Evolutionary conservation across 2,797 vertebrate species (phyloP), one percentile per base, ranked within the genome.

Genomic region (Tarsius wallacei): DNA sequence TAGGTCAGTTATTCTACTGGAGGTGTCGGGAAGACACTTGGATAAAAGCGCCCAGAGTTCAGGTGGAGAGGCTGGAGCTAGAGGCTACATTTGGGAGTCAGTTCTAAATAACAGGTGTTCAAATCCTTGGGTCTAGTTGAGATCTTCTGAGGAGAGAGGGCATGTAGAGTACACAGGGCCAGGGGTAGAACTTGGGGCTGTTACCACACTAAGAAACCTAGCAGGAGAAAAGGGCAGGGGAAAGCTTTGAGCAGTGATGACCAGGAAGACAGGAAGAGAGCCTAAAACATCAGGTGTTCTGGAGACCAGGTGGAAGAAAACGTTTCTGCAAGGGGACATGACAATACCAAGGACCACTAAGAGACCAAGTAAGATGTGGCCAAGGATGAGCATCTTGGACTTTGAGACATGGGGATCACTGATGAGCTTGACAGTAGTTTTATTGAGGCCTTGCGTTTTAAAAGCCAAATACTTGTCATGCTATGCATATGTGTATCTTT

Each of bases 361-460:
- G 61, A 82, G 66, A 31, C 49, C 33, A 63, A 82, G 36, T 97
- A 42, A 76, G 16, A 53, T 55, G 51, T 91, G 66, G 57, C 24
- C 59, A 74, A 70, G n/a, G 49, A 17, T 51, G 59, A 71, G 49
- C 57, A 64, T 57, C 7, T 28, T 53, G 57, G 74, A 42, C 80
- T 95, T 82, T 74, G 74, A 26, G 85, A 61, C 33, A 81, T 80
- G 66, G 12, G 22, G 53, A 51, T 86, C 47, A 57, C 22, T 83
- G 47, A 53, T 82, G 10, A 28, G 51, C 49, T 80, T 49, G 82
- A 51, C 14, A 53, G 19, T 36, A 73, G 24, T 88, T 92, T 83
- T 49, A 73, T 42, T 78, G 22, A 88, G 49, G 31, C 26, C 24
- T 17, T 92, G 87, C 93, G 77, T 73, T 94, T 92, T 94, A 87